These are phyloP conservation scores for Narcine bancroftii DNA, from an alignment of 2,113 vertebrate genomes.

Conservation along the genomic window DNA sequence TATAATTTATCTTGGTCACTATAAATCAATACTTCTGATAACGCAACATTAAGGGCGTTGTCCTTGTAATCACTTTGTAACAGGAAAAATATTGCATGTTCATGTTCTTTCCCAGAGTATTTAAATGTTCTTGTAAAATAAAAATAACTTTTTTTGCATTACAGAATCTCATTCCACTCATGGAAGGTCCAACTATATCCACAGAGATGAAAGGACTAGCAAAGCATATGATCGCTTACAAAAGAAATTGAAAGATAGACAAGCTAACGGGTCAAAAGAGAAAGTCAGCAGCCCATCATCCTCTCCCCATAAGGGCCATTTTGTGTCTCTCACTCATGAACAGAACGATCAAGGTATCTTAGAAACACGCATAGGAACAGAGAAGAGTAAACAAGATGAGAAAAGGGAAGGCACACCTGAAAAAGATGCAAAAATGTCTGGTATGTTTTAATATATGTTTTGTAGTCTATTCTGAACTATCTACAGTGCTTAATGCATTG, in stretches of 20 bases:
- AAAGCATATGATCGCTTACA: slow-evolving; percentile 91
- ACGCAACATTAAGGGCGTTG: background rate
- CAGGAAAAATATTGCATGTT: background rate
- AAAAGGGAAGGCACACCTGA: slow-evolving; percentile 60
- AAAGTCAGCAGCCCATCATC: slow-evolving; percentile 74
- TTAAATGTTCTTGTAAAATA: background rate
- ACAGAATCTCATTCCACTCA: slow-evolving; percentile 78
- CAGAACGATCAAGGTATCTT: slow-evolving; percentile 69
- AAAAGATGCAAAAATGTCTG: slow-evolving; percentile 56
- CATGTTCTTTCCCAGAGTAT: background rate
- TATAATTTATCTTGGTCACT: background rate
- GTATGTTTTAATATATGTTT: slow-evolving; percentile 43
- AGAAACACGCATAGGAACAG: slow-evolving; percentile 52
- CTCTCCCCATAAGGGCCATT: slow-evolving; percentile 77
- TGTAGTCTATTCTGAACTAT: background rate
- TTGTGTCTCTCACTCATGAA: slow-evolving; percentile 61
- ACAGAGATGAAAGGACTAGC: slow-evolving; percentile 82
- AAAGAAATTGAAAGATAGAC: slow-evolving; percentile 89
- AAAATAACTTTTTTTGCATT: slow-evolving; percentile 42
- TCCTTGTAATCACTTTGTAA: background rate
- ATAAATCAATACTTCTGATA: background rate
- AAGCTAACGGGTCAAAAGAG: slow-evolving; percentile 75
- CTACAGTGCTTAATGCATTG: background rate
- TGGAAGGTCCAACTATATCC: slow-evolving; percentile 71
- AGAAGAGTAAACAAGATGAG: slow-evolving; percentile 59